Evolutionary conservation across 2,888 invertebrate species (phyloP).

Genomic region (Schizotus pectinicornis): DNA sequence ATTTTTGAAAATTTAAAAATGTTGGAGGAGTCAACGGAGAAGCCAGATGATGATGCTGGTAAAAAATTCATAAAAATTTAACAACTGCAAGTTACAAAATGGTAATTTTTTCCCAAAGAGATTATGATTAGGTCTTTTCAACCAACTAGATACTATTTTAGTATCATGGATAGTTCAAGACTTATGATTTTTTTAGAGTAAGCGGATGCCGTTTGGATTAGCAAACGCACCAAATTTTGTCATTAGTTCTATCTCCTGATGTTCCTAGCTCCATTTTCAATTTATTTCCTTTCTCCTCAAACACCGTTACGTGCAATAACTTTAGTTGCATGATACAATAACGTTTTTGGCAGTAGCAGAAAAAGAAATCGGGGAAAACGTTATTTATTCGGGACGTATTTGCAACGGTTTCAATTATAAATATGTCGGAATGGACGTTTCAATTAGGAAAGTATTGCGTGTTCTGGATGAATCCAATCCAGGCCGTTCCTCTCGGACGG

Average conservation of each 20-base stretch:
- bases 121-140: too few relatives aligned
- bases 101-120: too few relatives aligned
- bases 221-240: too few relatives aligned
- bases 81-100: too few relatives aligned
- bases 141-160: too few relatives aligned
- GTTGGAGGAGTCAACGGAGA: too few relatives aligned
- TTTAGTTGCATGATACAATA: conserved; percentile 24
- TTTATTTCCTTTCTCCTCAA: not conserved
- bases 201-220: not conserved
- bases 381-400: conserved; percentile 49
- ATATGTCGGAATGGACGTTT: conserved; percentile 54
- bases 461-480: conserved; percentile 36
- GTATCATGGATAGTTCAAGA: too few relatives aligned
- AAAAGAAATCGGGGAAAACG: conserved; percentile 43
- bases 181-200: not conserved
- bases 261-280: not conserved
- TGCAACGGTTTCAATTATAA: conserved; percentile 53
- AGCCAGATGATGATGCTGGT: too few relatives aligned
- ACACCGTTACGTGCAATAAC: conserved; percentile 7
- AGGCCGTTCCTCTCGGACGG: not conserved
- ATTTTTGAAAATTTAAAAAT: too few relatives aligned
- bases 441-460: conserved; percentile 52
- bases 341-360: conserved; percentile 29
- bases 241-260: too few relatives aligned
- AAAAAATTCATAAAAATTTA: too few relatives aligned